Base-by-base conservation (phyloP, 2,113 vertebrate species). In the Alaudala cheleensis region DNA sequence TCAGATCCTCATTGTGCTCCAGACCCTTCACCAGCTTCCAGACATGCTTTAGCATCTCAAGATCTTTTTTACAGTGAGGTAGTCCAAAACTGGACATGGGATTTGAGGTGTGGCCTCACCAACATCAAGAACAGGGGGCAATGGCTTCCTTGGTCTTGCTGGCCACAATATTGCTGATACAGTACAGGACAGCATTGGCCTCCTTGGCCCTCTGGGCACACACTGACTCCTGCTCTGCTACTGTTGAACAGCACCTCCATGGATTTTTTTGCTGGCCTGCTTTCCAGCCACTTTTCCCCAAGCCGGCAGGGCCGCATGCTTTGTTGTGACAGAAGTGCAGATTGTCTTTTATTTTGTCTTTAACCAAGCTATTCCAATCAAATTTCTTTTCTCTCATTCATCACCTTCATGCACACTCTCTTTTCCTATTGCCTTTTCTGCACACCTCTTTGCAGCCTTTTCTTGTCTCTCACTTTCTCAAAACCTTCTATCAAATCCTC, bases 121-220 rank as follows among this genome's bases (percentile, higher is more conserved):
- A 40, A 6, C 26, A n/a, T 20, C 0, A 0, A 25, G 9, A n/a
- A 31, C 7, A n/a, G 20, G 13, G 26, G 16, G 5, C 20, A 47
- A 4, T 22, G 6, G 4, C 9, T 25, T 45, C 16, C 28, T 28
- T 47, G n/a, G n/a, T 67, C 39, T n/a, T 53, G 20, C 20, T 34
- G 54, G 20, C 17, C 39, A 22, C 2, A 1, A 17, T 22, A 6
- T 31, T 47, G 40, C 47, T 82, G 19, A 15, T 14, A 12, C 3
- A 66, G 12, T 5, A 14, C 19, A 14, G 60, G 22, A 17, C 34
- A 44, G 16, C 20, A 40, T 0, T 17, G 37, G 3, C 16, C 9
- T 24, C 58, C 19, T 34, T 40, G 61, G 16, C 16, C 45, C 40
- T n/a, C n/a, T 40, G 47, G 24, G 39, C 29, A 40, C 45, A 29